A percentile compares a stretch with the other conserved stretches of the same genome.
Evolutionary conservation across 2,888 invertebrate genomes (phyloP).

Genomic region (Hydraecia micacea): DNA sequence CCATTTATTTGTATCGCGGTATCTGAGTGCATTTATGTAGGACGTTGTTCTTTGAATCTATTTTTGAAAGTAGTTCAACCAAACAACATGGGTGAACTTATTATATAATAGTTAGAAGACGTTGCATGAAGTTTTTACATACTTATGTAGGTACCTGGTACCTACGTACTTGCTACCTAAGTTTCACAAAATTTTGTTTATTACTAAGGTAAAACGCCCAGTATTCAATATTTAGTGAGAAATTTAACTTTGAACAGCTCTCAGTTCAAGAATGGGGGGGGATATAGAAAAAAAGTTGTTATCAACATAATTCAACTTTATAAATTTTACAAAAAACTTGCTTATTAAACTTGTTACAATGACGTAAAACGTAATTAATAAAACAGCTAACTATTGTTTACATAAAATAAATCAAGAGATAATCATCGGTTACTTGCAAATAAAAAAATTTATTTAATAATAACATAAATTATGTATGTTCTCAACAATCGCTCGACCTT

Average conservation of each 20-base stretch:
- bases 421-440: neutral
- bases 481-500: too few relatives aligned
- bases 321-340: neutral
- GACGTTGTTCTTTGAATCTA: constrained; percentile 46
- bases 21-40: constrained; percentile 27
- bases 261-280: neutral
- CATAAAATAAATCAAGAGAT: neutral
- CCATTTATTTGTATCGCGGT: constrained; percentile 3
- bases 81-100: constrained; percentile 20
- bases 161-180: neutral
- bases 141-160: neutral
- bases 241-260: neutral
- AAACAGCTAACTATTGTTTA: neutral
- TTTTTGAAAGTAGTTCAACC: constrained; percentile 55
- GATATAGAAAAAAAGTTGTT: neutral
- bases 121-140: neutral
- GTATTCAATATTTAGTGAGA: neutral
- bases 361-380: neutral
- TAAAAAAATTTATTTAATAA: neutral
- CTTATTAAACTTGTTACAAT: neutral
- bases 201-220: neutral
- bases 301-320: neutral
- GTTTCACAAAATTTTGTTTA: neutral
- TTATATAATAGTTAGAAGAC: constrained; percentile 16
- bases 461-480: too few relatives aligned